Evolutionary conservation across 2,113 vertebrate species (phyloP), one percentile per base, ranked within the genome.

Genomic region (Acrocephalus kingi): DNA sequence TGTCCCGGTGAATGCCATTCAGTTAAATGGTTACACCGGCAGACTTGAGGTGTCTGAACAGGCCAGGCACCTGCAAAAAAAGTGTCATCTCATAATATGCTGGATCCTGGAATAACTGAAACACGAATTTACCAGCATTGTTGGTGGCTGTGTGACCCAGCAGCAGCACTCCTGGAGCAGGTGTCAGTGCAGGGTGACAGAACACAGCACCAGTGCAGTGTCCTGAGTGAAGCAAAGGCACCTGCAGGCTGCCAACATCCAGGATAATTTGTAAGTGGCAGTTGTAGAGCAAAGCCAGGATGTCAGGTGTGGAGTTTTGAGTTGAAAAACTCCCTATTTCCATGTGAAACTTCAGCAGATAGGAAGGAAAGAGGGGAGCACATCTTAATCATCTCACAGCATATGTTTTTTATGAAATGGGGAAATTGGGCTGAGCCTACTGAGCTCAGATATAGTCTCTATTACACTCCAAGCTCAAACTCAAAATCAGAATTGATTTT

Each of bases 341-440:
- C 19, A 1, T 11, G n/a, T 93, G 88, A 55, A 78, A 73, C 58
- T 92, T 58, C 30, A 82, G 45, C 33, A 78, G 59, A 56, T 35
- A 64, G 14, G 28, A 89, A 25, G 82, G 63, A 87, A 96, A 88
- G 79, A 67, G 41, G 20, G 43, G 55, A 62, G 24, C 17, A 15
- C 71, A 37, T 51, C 78, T 52, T 33, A 30, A 61, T 55, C 58
- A 67, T 64, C 78, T 94, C 54, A 43, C 55, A 94, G 67, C 30
- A 7, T 39, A 19, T 79, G 76, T 68, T 79, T 93, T 94, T 95
- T 41, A 80, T 93, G 92, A 93, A 81, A 82, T 83, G 74, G 87
- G 73, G 87, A 94, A 63, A 72, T 2, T 2, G 2, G 55, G 31
- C 33, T 55, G 54, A 27, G 21, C 1, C 37, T 79, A 0, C 66